A percentile compares a stretch with the other conserved stretches of the same genome.
These are phyloP conservation scores for Ptychochromis oligacanthus DNA, from an alignment of 2,113 vertebrate genomes.

Conservation along the genomic window DNA sequence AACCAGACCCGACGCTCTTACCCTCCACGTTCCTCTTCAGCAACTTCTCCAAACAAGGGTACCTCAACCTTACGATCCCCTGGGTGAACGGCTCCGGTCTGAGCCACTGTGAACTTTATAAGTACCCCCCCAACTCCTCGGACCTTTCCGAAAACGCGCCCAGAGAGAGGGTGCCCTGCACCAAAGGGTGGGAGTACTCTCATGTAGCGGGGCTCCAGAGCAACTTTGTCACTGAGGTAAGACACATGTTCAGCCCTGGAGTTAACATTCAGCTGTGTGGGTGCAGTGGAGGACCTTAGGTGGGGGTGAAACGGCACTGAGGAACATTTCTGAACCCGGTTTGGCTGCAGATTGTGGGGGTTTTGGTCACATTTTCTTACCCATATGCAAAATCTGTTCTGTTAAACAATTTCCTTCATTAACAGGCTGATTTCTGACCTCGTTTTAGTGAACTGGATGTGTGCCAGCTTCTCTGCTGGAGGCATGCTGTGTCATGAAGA, in stretches of 20 bases:
- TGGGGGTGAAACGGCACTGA: not conserved
- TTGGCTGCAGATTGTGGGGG: not conserved
- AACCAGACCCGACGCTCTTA: conserved; percentile 77
- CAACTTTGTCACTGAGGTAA: conserved; percentile 86
- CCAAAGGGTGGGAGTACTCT: conserved; percentile 81
- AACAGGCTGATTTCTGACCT: not conserved
- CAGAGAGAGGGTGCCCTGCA: conserved; percentile 76
- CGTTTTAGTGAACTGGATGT: not conserved
- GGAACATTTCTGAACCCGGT: not conserved
- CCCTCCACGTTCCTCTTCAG: conserved; percentile 73
- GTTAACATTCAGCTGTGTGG: not conserved
- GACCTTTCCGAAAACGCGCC: conserved; percentile 39
- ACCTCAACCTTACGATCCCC: conserved; percentile 80
- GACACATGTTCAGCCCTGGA: not conserved
- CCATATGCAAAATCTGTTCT: not conserved
- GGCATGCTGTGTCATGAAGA: not conserved
- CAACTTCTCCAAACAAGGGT: conserved; percentile 70
- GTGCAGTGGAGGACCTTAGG: not conserved
- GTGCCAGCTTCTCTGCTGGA: not conserved
- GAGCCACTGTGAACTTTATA: conserved; percentile 79
- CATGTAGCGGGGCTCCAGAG: conserved; percentile 78
- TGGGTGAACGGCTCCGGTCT: conserved; percentile 68
- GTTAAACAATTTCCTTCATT: not conserved
- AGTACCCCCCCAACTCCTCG: conserved; percentile 70
- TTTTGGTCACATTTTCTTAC: not conserved